Evolutionary conservation across 2,113 vertebrate species (phyloP).

Genomic region (Anguilla rostrata): DNA sequence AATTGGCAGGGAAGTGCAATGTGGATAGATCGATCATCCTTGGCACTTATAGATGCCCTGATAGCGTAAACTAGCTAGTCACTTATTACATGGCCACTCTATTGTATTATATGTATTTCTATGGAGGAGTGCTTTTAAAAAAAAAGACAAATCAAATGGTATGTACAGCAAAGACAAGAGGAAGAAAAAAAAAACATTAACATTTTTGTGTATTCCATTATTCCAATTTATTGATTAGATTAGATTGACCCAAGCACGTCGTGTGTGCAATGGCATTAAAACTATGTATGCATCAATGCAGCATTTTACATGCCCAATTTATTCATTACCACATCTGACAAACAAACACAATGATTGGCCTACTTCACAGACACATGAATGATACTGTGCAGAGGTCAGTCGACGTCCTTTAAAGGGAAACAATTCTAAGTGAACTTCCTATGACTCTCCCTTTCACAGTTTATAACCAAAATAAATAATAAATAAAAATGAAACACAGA

Average conservation of each 20-base stretch:
- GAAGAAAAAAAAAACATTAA: constrained; percentile 27
- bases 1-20: no score
- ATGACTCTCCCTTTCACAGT: no score
- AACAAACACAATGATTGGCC: constrained; percentile 41
- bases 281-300: constrained; percentile 32
- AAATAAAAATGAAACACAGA: no score
- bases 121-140: constrained; percentile 50
- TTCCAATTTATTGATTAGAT: constrained; percentile 29
- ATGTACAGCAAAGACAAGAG: constrained; percentile 47
- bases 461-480: no score
- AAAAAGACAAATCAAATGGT: constrained; percentile 45
- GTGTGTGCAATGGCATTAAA: constrained; percentile 46
- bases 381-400: constrained; percentile 24
- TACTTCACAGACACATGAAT: constrained; percentile 27
- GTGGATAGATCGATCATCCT: no score
- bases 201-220: constrained; percentile 56
- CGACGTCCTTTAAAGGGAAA: background rate
- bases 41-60: no score
- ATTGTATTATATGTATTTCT: constrained; percentile 49
- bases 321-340: constrained; percentile 48
- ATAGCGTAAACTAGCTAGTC: no score
- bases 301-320: constrained; percentile 28
- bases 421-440: no score
- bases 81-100: background rate
- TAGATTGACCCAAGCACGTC: constrained; percentile 10